phyloP scores from a whole-genome alignment of 1,140 invertebrate species.

The Eupristina koningsbergeri region DNA sequence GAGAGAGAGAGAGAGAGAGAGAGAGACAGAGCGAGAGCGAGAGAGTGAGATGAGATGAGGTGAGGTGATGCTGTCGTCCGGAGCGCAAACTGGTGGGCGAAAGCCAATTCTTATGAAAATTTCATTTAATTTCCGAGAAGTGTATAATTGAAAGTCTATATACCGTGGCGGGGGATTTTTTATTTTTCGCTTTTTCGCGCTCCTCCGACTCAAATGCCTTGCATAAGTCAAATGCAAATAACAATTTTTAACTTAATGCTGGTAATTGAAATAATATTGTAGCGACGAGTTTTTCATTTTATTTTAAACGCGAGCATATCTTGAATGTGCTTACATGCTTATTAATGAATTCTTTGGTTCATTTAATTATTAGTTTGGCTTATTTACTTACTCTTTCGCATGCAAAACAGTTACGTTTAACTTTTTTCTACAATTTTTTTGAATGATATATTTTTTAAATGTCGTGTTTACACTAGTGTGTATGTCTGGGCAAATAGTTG shows the following conservation, averaged over 20 bases:
- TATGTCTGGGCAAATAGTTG: not conserved
- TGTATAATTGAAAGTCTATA: conserved; percentile 9
- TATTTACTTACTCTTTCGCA: not conserved
- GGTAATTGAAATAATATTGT: conserved; percentile 6
- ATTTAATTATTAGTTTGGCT: not conserved
- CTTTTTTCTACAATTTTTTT: not conserved
- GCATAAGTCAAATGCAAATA: conserved; percentile 6
- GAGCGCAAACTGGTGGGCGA: conserved; percentile 12
- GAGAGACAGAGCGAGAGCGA: too few relatives aligned
- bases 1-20: too few relatives aligned
- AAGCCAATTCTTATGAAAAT: conserved; percentile 41
- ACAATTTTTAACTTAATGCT: conserved; percentile 9
- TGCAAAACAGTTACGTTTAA: not conserved
- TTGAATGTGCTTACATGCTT: not conserved
- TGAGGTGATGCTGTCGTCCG: conserved; percentile 2
- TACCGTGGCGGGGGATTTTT: not conserved
- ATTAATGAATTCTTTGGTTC: not conserved
- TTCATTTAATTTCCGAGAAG: conserved; percentile 20
- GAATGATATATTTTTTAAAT: not conserved
- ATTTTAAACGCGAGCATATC: not conserved
- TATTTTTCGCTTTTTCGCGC: not conserved
- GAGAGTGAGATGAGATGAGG: too few relatives aligned
- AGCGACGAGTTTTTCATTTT: not conserved
- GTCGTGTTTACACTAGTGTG: not conserved
- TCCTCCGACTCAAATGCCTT: not conserved